Conservation (phyloP, 2,113 vertebrate genomes). For the Cyphotilapia sp. region DNA sequence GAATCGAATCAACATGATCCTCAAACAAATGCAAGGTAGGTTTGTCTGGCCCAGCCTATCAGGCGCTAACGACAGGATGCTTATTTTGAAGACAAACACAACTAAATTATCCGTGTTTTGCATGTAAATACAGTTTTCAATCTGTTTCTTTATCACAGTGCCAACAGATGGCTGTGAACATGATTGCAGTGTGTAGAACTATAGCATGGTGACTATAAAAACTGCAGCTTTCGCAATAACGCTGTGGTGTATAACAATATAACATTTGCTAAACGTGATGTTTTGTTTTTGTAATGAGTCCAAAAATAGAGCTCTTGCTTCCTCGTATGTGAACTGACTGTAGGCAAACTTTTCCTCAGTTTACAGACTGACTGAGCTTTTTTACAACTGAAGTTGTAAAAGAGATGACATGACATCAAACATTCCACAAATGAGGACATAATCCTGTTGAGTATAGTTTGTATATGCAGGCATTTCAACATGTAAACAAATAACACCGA, state of each 20-base stretch:
- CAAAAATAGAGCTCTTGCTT: background rate
- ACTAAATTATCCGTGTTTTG: background rate
- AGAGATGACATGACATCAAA: background rate
- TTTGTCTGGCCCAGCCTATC: background rate
- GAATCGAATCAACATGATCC: constrained; percentile 63
- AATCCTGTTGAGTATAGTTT: background rate
- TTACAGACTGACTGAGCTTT: background rate
- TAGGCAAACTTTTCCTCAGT: background rate
- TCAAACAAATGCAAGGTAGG: constrained; percentile 68
- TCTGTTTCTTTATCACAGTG: background rate
- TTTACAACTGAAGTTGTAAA: background rate
- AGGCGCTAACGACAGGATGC: background rate
- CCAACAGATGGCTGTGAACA: background rate
- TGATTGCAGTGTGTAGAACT: background rate
- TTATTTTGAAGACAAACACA: background rate
- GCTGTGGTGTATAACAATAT: background rate
- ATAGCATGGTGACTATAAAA: background rate
- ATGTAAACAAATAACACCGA: background rate
- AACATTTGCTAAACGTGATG: background rate
- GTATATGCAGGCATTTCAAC: background rate
- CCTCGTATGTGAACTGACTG: background rate
- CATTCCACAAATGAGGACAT: background rate
- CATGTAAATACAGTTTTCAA: background rate
- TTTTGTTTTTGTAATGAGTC: background rate
- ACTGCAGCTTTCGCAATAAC: background rate